Base-by-base conservation (phyloP, 2,888 invertebrate genomes). In the Cotesia congregata region DNA sequence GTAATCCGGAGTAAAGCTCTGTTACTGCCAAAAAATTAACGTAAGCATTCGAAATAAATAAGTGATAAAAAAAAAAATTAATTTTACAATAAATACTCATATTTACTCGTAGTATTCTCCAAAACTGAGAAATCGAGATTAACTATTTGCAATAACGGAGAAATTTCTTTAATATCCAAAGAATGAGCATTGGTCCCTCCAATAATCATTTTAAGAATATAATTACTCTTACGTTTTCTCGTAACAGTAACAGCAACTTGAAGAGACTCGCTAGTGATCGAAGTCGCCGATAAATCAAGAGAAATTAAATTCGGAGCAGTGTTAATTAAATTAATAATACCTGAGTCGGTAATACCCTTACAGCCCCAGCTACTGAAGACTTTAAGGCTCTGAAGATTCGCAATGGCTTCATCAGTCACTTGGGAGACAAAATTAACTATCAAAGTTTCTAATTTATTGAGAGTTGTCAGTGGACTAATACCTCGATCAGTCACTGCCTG, bases 261-360 rank as follows among this genome's bases (percentile, higher is more conserved):
- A 12, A 88, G 76, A 6, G 85, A 83, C 6, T 72, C 6, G 64
- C 85, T 83, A 0, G 84, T 83, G 20, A 89, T 82, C 4, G 68
- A 17, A 67, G 88, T 88, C 3, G 83, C 83, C 0, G 87, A 86
- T 1, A 89, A 78, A 83, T 89, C 87, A 2, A 89, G 78, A 3
- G 81, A 74, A 78, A 85, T 83, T 64, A 89, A 80, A 59, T 84
- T 75, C 1, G 85, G 82, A 3, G 85, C 82, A 12, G 75, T 81
- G 78, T 81, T 80, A 30, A 88, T 81, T 6, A 87, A 78, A 17
- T 76, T 79, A 20, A 78, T 80, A 4, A 86, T 75, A 4, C 86
- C 86, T 0, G 69, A 15, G 77, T 87, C 85, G 0, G 76, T 78
- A 7, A 88, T 70, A n/a, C 41, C 72, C 0, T 69, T 73, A 80